phyloP scores from a whole-genome alignment of 2,113 vertebrate species.

The Aspidoscelis tigris region DNA sequence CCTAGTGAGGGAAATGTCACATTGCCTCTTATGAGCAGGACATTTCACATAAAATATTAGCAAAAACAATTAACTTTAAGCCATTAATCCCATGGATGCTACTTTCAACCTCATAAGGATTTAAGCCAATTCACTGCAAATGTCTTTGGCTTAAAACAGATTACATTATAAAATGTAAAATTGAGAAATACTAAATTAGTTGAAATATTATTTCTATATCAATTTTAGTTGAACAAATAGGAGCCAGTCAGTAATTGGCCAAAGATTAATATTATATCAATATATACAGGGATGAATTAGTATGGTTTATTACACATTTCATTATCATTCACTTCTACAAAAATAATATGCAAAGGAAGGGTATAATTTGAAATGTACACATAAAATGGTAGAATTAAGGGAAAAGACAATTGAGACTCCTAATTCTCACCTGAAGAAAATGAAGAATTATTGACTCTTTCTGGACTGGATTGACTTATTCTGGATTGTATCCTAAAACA shows the following conservation, averaged over 20 bases:
- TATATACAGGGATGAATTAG: conserved; percentile 37
- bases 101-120: conserved; percentile 70
- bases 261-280: conserved; percentile 22
- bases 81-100: conserved; percentile 72
- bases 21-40: conserved; percentile 73
- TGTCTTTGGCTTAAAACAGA: conserved; percentile 70
- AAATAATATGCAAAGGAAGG: neutral
- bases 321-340: conserved; percentile 14
- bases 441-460: neutral
- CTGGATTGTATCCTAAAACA: no score
- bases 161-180: conserved; percentile 63
- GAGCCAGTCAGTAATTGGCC: conserved; percentile 12
- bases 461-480: no score
- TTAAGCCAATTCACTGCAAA: conserved; percentile 75
- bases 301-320: neutral
- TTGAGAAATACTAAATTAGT: conserved; percentile 65
- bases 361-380: neutral
- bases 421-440: neutral
- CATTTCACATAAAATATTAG: conserved; percentile 80
- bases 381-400: neutral
- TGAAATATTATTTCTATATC: conserved; percentile 60
- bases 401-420: no score
- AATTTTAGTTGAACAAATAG: conserved; percentile 53
- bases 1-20: conserved; percentile 74
- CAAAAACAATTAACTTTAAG: conserved; percentile 81